A percentile compares a stretch with the other conserved stretches of the same genome.
Evolutionary conservation across 2,113 vertebrate genomes (phyloP).

Genomic region (Myrmophylax atrothorax): DNA sequence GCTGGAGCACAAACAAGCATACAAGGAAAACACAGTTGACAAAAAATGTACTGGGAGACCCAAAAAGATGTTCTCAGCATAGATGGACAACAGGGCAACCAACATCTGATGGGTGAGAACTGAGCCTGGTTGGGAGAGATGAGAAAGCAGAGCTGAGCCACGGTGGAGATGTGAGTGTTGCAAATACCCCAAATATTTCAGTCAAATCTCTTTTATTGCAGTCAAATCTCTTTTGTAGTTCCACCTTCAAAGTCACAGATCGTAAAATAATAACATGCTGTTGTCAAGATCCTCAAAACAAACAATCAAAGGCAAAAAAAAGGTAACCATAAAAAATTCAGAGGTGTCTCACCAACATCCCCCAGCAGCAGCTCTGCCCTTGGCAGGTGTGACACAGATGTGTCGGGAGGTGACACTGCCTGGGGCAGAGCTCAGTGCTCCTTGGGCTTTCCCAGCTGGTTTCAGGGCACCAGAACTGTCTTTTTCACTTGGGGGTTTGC

Average conservation of each 20-base stretch:
- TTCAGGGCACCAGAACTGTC: not conserved
- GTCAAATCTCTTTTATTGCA: slow-evolving; percentile 30
- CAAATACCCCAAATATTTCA: slow-evolving; percentile 29
- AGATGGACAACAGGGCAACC: not conserved
- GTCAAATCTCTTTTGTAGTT: slow-evolving; percentile 3
- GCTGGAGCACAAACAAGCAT: slow-evolving; percentile 41
- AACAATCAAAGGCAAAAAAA: not conserved
- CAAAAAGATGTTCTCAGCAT: not conserved
- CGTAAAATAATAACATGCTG: not conserved
- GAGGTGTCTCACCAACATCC: not conserved
- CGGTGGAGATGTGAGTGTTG: not conserved
- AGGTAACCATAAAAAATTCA: not conserved
- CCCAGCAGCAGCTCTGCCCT: not conserved
- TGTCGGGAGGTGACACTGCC: not conserved
- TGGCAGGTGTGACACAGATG: not conserved
- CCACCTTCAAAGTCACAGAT: slow-evolving; percentile 3
- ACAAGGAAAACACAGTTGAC: slow-evolving; percentile 19
- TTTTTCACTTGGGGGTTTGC: not conserved
- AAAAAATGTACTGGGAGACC: slow-evolving; percentile 8
- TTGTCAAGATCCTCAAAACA: slow-evolving; percentile 13
- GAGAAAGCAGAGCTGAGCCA: not conserved
- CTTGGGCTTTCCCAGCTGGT: not conserved
- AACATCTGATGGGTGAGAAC: not conserved
- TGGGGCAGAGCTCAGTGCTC: not conserved
- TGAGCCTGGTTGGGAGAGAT: not conserved